Percentiles rank a stretch among this genome's conserved stretches.
These are phyloP conservation scores for Nomia melanderi DNA, from an alignment of 1,140 invertebrate genomes.

Conservation along the genomic window DNA sequence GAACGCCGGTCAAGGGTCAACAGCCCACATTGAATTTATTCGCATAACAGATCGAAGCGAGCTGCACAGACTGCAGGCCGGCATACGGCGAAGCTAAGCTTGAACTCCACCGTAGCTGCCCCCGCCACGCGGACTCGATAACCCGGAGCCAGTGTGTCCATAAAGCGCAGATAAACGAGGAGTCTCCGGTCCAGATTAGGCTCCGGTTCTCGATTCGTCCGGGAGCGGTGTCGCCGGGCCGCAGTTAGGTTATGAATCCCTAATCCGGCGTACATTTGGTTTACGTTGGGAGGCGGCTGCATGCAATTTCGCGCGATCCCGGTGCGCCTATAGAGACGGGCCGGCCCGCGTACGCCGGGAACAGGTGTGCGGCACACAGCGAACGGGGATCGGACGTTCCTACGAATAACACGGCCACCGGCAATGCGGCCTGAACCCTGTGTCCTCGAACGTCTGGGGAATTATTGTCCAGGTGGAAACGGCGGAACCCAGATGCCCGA, in stretches of 20 bases:
- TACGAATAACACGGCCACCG: constrained; percentile 1
- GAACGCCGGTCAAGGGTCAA: too few species aligned
- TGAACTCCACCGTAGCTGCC: too few species aligned
- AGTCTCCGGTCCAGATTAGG: constrained; percentile 28
- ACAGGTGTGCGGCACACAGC: constrained; percentile 15
- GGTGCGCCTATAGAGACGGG: constrained; percentile 36
- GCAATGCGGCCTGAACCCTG: not conserved
- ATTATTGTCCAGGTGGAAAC: constrained; percentile 25
- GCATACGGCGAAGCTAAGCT: too few species aligned
- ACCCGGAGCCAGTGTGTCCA: constrained; percentile 13
- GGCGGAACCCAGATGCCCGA: not conserved
- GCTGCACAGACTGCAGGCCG: too few species aligned
- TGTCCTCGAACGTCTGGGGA: not conserved
- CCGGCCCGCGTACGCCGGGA: not conserved
- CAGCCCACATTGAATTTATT: too few species aligned
- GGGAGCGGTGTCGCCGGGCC: not conserved
- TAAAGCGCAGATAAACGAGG: constrained; percentile 33
- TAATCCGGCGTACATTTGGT: constrained; percentile 67
- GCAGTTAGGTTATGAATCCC: constrained; percentile 64
- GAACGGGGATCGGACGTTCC: not conserved
- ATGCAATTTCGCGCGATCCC: constrained; percentile 62
- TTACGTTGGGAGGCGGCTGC: constrained; percentile 57
- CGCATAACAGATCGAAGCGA: too few species aligned
- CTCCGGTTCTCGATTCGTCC: constrained; percentile 20
- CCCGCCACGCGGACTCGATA: constrained; percentile 9